Percentiles rank a stretch among this genome's conserved stretches.
Conservation (phyloP, 30 jellyfish, hydroid and myxozoan species). For the Pelagia noctiluca region DNA sequence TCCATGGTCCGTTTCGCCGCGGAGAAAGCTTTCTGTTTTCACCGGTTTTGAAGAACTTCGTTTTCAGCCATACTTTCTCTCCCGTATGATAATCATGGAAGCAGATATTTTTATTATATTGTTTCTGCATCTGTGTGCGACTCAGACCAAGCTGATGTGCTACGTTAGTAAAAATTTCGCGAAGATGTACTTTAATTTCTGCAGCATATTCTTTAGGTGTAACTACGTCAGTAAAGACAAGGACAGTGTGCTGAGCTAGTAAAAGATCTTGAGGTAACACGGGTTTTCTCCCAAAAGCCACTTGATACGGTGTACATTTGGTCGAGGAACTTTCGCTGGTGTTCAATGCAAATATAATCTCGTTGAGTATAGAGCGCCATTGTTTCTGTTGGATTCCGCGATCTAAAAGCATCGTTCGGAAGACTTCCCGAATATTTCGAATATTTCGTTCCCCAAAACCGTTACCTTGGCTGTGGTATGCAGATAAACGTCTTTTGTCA, state of each 20-base stretch:
- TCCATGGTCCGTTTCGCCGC: slow-evolving; percentile 44
- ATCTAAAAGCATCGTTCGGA: slow-evolving; percentile 27
- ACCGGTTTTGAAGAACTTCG: slow-evolving; percentile 27
- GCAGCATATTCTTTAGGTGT: slow-evolving; percentile 30
- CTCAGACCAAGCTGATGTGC: slow-evolving; percentile 5
- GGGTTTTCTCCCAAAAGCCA: slow-evolving; percentile 11
- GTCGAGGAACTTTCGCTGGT: slow-evolving; percentile 32
- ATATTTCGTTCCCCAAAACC: slow-evolving; percentile 46
- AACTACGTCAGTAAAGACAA: slow-evolving; percentile 9
- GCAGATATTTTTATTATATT: slow-evolving; percentile 7
- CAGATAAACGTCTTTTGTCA: slow-evolving; percentile 31
- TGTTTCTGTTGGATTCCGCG: slow-evolving; percentile 38
- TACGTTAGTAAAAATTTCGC: slow-evolving; percentile 6
- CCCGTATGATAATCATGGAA: slow-evolving; percentile 20
- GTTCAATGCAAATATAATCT: slow-evolving; percentile 23
- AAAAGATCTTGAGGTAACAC: slow-evolving; percentile 24
- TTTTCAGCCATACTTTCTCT: slow-evolving; percentile 35
- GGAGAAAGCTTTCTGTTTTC: slow-evolving; percentile 14
- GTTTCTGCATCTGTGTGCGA: slow-evolving; percentile 39
- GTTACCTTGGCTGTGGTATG: slow-evolving; percentile 39
- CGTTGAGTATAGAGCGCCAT: slow-evolving; percentile 23
- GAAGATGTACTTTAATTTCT: slow-evolving; percentile 12
- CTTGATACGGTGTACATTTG: slow-evolving; percentile 8
- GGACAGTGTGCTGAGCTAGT: slow-evolving; percentile 3
- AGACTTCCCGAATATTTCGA: slow-evolving; percentile 10